Evolutionary conservation across 2,797 vertebrate species (phyloP).

Genomic region (Strix occidentalis): DNA sequence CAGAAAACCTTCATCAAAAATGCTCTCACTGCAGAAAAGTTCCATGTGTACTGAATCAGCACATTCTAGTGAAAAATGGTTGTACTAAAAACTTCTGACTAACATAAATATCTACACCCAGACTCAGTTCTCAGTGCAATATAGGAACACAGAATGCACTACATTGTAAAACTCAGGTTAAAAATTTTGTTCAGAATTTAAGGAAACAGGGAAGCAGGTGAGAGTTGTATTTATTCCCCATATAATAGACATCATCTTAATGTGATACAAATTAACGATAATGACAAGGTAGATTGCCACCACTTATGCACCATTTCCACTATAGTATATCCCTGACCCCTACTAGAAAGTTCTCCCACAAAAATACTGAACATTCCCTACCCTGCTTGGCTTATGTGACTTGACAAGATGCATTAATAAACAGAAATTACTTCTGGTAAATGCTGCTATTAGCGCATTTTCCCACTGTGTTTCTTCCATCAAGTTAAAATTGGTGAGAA

Average conservation of each 20-base stretch:
- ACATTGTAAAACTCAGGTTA: not conserved
- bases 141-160: not conserved
- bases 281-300: not conserved
- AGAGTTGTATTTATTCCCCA: not conserved
- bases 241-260: not conserved
- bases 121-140: not conserved
- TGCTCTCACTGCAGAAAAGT: not conserved
- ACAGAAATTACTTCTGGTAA: constrained; percentile 17
- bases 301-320: constrained; percentile 7
- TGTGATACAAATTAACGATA: not conserved
- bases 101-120: not conserved
- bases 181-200: not conserved
- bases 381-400: not conserved
- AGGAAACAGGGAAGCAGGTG: not conserved
- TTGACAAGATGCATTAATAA: constrained; percentile 9
- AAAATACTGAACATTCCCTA: not conserved
- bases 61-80: not conserved
- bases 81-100: not conserved
- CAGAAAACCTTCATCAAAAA: not conserved
- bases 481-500: not conserved
- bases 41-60: not conserved
- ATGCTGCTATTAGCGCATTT: not conserved
- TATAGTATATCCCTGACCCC: accelerated
- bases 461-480: not conserved
- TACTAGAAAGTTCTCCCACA: not conserved